Evolutionary conservation across 1,140 invertebrate genomes (phyloP).

Genomic region (Oreohelix idahoensis): DNA sequence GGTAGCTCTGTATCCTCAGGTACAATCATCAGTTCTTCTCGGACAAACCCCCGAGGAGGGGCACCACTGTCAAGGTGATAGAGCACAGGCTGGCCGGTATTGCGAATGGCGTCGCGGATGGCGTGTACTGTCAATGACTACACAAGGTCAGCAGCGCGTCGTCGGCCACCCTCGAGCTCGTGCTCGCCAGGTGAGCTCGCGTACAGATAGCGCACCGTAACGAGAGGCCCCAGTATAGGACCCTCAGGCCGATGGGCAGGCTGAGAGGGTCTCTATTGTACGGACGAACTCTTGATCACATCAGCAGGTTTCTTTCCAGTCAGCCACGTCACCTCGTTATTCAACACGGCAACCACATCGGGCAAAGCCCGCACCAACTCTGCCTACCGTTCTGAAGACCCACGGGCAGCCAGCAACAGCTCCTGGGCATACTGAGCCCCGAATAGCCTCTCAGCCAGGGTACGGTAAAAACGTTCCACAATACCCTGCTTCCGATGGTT

Average conservation of each 20-base stretch:
- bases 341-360: background rate
- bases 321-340: background rate
- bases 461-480: slow-evolving; percentile 42
- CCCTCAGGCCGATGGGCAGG: background rate
- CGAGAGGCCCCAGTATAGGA: background rate
- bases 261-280: background rate
- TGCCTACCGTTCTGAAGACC: slow-evolving; percentile 23
- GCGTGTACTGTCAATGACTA: background rate
- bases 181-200: background rate
- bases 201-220: background rate
- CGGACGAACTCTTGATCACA: background rate
- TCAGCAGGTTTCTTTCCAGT: background rate
- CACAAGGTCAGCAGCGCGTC: background rate
- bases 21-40: background rate
- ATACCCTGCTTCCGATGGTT: slow-evolving; percentile 41
- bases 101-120: background rate
- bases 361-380: slow-evolving; percentile 34
- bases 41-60: background rate
- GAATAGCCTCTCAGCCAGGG: slow-evolving; percentile 47
- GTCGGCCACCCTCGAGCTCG: background rate
- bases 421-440: slow-evolving; percentile 46
- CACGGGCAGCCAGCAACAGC: slow-evolving; percentile 25
- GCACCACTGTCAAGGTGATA: background rate
- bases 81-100: background rate
- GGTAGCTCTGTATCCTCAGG: background rate